Evolutionary conservation across 2,113 vertebrate species (phyloP).

Genomic region (Rhadina sibilatrix): DNA sequence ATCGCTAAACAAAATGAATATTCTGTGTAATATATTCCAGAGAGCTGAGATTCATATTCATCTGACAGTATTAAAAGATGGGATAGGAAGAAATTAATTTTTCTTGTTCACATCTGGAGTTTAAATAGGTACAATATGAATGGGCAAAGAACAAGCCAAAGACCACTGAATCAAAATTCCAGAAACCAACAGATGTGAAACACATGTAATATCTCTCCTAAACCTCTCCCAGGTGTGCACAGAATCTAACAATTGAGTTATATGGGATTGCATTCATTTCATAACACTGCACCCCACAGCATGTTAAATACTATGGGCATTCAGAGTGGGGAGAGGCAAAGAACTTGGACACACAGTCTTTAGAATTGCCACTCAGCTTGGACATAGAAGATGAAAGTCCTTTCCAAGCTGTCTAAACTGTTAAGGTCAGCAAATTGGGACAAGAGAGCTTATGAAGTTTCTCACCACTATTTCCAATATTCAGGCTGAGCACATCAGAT

Average conservation of each 20-base stretch:
- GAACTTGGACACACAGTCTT: background rate
- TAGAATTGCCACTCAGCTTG: background rate
- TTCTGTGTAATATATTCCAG: background rate
- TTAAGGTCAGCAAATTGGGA: background rate
- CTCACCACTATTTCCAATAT: background rate
- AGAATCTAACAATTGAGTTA: background rate
- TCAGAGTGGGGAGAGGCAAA: background rate
- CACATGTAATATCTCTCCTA: background rate
- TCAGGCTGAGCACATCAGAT: background rate
- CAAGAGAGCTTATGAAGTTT: background rate
- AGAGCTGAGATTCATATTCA: background rate
- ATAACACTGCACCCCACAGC: background rate
- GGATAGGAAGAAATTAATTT: conserved; percentile 55
- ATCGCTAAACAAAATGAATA: background rate
- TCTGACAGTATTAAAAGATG: background rate
- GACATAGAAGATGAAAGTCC: background rate
- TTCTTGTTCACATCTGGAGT: conserved; percentile 34
- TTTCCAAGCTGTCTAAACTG: background rate
- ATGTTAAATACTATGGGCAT: background rate
- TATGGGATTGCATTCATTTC: background rate
- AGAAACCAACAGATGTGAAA: conserved; percentile 43
- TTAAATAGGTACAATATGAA: conserved; percentile 31
- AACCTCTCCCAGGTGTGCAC: background rate
- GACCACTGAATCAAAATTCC: conserved; percentile 16
- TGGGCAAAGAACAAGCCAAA: conserved; percentile 10